Evolutionary conservation across 1,140 invertebrate species (phyloP).

Genomic region (Cardiocondyla obscurior): DNA sequence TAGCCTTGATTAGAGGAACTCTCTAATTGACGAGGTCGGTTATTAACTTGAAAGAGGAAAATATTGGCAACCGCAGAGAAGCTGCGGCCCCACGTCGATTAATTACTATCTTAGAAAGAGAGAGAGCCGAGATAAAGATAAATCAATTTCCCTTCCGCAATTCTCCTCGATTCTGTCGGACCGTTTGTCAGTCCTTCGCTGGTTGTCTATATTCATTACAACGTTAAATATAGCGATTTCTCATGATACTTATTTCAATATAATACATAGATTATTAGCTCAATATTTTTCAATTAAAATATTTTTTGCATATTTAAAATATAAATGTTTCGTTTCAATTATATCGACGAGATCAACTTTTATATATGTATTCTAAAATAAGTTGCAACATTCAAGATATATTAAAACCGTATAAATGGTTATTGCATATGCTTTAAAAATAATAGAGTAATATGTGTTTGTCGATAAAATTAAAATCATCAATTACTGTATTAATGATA

Average conservation of each 20-base stretch:
- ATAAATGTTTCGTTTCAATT: slow-evolving; percentile 5
- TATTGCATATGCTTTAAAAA: background rate
- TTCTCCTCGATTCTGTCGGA: slow-evolving; percentile 26
- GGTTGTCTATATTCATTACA: slow-evolving; percentile 15
- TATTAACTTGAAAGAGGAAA: slow-evolving; percentile 46
- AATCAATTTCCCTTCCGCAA: slow-evolving; percentile 49
- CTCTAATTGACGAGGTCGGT: slow-evolving; percentile 57
- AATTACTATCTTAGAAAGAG: slow-evolving; percentile 24
- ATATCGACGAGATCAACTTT: background rate
- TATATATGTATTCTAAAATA: slow-evolving; percentile 4
- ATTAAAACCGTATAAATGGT: background rate
- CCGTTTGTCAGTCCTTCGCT: slow-evolving; percentile 28
- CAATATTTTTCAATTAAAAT: background rate
- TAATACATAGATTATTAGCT: background rate
- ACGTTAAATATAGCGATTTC: slow-evolving; percentile 10
- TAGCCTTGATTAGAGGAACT: slow-evolving; percentile 58
- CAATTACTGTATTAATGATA: slow-evolving; percentile 28
- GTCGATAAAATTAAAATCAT: background rate
- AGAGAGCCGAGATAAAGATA: slow-evolving; percentile 13
- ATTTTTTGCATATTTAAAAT: background rate
- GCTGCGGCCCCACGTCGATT: slow-evolving; percentile 29
- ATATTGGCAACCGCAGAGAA: slow-evolving; percentile 27
- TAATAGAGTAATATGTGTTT: background rate
- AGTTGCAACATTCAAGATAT: background rate
- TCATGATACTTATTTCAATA: background rate